Evolutionary conservation across 2,113 vertebrate species (phyloP).

Genomic region (Sylvicapra grimmia): DNA sequence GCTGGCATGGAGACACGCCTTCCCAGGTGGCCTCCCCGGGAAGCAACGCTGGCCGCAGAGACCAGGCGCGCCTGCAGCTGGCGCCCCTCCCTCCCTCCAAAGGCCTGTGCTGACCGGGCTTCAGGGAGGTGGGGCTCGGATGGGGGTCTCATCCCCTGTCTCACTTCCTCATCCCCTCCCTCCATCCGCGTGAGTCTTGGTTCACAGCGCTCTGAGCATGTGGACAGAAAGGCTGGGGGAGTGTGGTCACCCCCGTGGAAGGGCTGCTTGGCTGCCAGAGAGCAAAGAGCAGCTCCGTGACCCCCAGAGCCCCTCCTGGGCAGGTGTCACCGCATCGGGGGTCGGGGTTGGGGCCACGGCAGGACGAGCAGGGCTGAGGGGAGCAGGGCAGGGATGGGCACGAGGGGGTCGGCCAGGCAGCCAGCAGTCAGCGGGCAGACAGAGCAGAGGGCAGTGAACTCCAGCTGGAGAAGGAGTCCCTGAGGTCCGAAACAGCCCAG

Average conservation of each 20-base stretch:
- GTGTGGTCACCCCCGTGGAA: rapidly evolving
- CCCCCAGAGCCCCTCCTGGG: background rate
- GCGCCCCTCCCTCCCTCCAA: background rate
- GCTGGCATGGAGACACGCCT: rapidly evolving
- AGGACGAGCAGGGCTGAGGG: background rate
- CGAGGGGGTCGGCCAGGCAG: rapidly evolving
- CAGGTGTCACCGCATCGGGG: rapidly evolving
- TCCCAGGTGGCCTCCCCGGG: rapidly evolving
- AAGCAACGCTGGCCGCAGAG: background rate
- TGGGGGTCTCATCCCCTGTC: background rate
- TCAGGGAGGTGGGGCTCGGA: no score
- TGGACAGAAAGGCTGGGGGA: background rate
- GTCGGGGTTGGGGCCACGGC: background rate
- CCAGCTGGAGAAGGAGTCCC: rapidly evolving
- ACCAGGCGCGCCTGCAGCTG: background rate
- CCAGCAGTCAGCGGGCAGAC: rapidly evolving
- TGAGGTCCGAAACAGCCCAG: rapidly evolving
- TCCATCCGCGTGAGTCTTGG: background rate
- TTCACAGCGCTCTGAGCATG: rapidly evolving
- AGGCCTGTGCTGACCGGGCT: rapidly evolving
- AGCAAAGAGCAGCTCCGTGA: background rate
- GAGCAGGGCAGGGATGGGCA: rapidly evolving
- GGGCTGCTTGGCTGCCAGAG: background rate
- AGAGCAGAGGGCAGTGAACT: rapidly evolving
- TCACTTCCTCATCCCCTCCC: no score